Base-by-base conservation (phyloP, 2,113 vertebrate genomes). In the Xiphophorus hellerii region DNA sequence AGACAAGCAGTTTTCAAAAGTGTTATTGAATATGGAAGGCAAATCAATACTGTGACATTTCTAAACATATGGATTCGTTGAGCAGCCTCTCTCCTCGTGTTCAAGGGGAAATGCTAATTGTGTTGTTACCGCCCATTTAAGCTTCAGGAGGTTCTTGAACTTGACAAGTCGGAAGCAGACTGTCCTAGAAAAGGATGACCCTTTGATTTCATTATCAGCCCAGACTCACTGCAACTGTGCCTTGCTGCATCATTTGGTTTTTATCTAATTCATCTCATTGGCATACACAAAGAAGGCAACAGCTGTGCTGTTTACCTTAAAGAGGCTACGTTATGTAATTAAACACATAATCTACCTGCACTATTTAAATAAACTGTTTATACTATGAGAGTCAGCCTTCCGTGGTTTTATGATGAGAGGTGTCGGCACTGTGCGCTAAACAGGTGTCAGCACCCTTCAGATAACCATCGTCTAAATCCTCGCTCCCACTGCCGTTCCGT, bases 261-360 rank as follows among this genome's bases (percentile, higher is more conserved):
- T 78, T 67, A 31, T 71, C 73, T 71, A 60, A 80, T 61, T 69
- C 44, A 74, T 20, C 67, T 42, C 14, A 14, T 13, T 22, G 11
- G 30, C 31, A 44, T 20, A 17, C 5, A 71, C 20, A 66, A 75
- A 58, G 37, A 67, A 44, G 71, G 65, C 29, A 66, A 76, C 84
- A 85, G 67, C 87, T 72, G 78, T 66, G 71, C 42, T 70, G 70
- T 85, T 83, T 87, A 80, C 75, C 64, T 73, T 65, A 69, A 74
- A 15, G 48, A 58, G 61, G 54, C 39, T 22, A 44, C 62, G 71
- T 81, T 72, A 71, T 75, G 75, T 82, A 84, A 85, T 79, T 79
- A 70, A 71, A 54, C 62, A 42, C 61, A 58, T 44, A 37, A 37
- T 37, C 10, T 11, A 62, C 72, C 20, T 64, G 54, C 35, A 58